Base-by-base conservation (phyloP, 2,888 invertebrate genomes). In the Peribatodes rhomboidaria region DNA sequence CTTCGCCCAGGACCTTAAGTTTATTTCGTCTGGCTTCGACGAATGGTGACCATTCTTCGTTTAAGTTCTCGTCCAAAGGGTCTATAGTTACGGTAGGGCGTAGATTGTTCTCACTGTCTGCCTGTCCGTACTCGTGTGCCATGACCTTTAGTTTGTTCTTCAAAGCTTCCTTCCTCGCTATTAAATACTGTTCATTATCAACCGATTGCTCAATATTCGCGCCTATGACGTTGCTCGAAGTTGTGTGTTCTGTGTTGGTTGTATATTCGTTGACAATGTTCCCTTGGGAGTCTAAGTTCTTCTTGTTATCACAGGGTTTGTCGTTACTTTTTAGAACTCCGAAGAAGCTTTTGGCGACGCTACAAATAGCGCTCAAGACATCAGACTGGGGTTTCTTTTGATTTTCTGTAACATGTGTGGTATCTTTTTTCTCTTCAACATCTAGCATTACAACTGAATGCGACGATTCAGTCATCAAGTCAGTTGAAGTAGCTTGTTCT, bases 101-200 rank as follows among this genome's bases (percentile, higher is more conserved):
- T 68, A 82, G 71, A 78, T 89, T 88, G 63, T 88, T 89, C 56
- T 91, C 86, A 35, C 68, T 76, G 61, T 90, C 89, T 0, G 69
- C 80, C 66, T 86, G 82, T 2, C 89, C 93, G 53, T 92, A 89
- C 78, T 94, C 94, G 58, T 93, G 87, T 0, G 86, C 74, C 88
- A 95, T 87, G 0, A 94, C 93, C 82, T 94, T 94, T 18, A 88
- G 83, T 72, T 93, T 94, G 71, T 94, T 94, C 46, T 83, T 79
- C 0, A 92, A 80, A 1, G 91, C 91, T 70, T 90, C 90, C 64
- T 92, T 87, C 72, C 89, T 93, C 54, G 84, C 88, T 66, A 84
- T 80, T 9, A 87, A 73, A 72, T 83, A 93, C 58, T 85, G 80
- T 63, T 83, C 56, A 70, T 90, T 90, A 67, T 89, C 88, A 33